These are phyloP conservation scores for Pyrrhia umbra DNA, from an alignment of 2,888 invertebrate genomes.

Conservation along the genomic window DNA sequence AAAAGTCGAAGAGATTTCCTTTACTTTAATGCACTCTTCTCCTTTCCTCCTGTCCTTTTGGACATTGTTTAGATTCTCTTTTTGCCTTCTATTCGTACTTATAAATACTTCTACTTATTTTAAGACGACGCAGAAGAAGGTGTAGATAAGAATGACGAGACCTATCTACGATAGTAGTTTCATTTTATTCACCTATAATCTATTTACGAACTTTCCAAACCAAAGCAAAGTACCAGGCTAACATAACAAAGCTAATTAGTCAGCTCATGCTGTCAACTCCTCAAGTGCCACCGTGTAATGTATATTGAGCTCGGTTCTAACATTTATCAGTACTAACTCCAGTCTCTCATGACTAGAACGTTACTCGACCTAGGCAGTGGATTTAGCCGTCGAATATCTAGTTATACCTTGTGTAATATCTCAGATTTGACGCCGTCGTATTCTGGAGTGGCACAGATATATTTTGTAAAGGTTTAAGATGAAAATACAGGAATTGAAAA, in stretches of 20 bases:
- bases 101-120: neutral
- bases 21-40: too few species aligned
- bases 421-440: constrained; percentile 26
- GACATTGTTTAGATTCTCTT: too few species aligned
- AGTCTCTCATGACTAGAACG: constrained; percentile 27
- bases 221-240: neutral
- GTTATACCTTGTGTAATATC: constrained; percentile 42
- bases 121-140: neutral
- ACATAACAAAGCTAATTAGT: constrained; percentile 8
- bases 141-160: neutral
- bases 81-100: too few species aligned
- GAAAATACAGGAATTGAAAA: too few species aligned
- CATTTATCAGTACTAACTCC: constrained; percentile 51
- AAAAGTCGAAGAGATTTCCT: too few species aligned
- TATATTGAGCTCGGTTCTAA: constrained; percentile 7
- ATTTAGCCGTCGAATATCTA: constrained; percentile 32
- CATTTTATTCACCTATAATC: neutral
- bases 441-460: constrained; percentile 24
- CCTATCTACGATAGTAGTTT: neutral
- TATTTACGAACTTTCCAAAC: neutral
- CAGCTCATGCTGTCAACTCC: constrained; percentile 9
- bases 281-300: constrained; percentile 1
- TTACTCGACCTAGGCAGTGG: constrained; percentile 37
- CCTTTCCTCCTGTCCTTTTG: too few species aligned
- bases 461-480: neutral